phyloP scores from a whole-genome alignment of 2,888 invertebrate genomes.

The Pristionchus mayeri region DNA sequence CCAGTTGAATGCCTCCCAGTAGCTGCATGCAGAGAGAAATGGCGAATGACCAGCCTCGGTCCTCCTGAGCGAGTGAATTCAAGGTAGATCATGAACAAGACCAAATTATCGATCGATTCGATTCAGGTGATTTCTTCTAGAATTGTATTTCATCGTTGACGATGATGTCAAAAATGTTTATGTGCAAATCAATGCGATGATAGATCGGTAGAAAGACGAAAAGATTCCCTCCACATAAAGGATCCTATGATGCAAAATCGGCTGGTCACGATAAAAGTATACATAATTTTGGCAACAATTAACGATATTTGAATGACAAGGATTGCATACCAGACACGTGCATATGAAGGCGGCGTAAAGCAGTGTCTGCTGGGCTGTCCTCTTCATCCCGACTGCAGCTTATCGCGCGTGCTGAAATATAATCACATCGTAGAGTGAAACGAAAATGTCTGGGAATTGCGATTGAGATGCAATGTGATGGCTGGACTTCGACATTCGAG shows the following conservation, averaged over 20 bases:
- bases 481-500: no score
- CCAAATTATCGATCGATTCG: not conserved
- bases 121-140: not conserved
- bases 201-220: not conserved
- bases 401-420: no score
- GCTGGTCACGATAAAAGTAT: no score
- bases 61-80: constrained; percentile 55
- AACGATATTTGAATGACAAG: not conserved
- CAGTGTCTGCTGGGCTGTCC: not conserved
- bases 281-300: not conserved
- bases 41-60: constrained; percentile 66
- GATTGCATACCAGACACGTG: not conserved
- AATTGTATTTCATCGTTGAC: not conserved
- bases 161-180: not conserved
- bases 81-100: not conserved
- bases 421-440: no score
- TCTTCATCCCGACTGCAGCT: not conserved
- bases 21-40: constrained; percentile 63
- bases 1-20: constrained; percentile 66
- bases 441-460: no score
- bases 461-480: no score
- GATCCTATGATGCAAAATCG: no score
- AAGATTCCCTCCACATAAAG: no score
- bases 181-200: not conserved
- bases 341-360: constrained; percentile 9